Conservation (phyloP, 2,797 vertebrate genomes). For the Gambelia wislizenii region DNA sequence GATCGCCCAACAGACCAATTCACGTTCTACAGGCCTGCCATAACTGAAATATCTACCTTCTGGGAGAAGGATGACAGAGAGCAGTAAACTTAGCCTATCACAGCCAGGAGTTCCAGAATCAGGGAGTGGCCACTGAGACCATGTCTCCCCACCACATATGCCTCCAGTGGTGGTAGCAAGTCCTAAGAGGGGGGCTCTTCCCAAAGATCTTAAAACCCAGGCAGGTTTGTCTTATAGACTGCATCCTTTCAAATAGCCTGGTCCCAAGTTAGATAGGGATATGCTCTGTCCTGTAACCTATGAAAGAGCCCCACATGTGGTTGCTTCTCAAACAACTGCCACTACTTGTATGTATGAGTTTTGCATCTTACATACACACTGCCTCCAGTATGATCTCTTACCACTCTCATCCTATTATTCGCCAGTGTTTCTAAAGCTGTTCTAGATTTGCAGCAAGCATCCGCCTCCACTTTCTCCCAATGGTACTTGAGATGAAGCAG, state of each 20-base stretch:
- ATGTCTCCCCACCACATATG: not conserved
- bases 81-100: not conserved
- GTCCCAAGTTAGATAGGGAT: not conserved
- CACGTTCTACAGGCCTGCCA: no score
- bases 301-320: no score
- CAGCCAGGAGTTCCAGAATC: not conserved
- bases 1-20: no score
- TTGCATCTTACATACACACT: not conserved
- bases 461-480: not conserved
- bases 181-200: no score
- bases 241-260: not conserved
- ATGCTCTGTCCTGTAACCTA: not conserved
- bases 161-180: not conserved
- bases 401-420: not conserved
- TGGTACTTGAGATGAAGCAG: not conserved
- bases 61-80: not conserved
- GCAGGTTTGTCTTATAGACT: not conserved
- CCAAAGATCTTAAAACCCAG: not conserved
- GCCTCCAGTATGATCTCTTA: not conserved
- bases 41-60: not conserved
- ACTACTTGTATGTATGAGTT: not conserved
- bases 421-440: not conserved
- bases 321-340: not conserved
- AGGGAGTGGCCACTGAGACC: not conserved
- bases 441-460: not conserved